phyloP scores from a whole-genome alignment of 2,888 invertebrate species.

The Aporophyla lueneburgensis region DNA sequence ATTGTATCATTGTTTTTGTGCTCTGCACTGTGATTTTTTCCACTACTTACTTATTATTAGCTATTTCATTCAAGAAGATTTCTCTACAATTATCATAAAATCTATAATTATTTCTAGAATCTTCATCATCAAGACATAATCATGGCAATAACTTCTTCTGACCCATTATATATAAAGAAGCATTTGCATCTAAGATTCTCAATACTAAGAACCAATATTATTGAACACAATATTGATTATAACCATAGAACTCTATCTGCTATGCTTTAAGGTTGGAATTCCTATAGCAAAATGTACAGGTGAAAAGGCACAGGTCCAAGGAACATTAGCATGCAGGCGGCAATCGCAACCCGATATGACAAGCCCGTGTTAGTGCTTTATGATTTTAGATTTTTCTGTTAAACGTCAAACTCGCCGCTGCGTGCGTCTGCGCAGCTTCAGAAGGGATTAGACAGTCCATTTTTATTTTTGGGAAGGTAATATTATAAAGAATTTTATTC shows the following conservation, averaged over 20 bases:
- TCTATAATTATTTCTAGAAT: not conserved
- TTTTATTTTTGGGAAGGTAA: not conserved
- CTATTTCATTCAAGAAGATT: not conserved
- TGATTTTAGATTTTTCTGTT: slow-evolving; percentile 90
- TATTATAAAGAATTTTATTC: too few relatives aligned
- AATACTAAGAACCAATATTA: slow-evolving; percentile 54
- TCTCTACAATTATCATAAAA: not conserved
- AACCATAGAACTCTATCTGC: not conserved
- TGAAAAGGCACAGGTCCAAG: slow-evolving; percentile 45
- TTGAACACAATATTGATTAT: slow-evolving; percentile 7
- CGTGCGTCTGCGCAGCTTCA: slow-evolving; percentile 66
- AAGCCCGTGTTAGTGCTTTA: slow-evolving; percentile 84
- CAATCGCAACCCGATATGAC: slow-evolving; percentile 89
- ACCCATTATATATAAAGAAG: slow-evolving; percentile 17
- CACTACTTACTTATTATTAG: too few relatives aligned
- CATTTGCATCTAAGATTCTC: slow-evolving; percentile 35
- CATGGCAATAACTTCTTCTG: slow-evolving; percentile 30
- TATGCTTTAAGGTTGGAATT: slow-evolving; percentile 35
- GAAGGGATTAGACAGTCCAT: slow-evolving; percentile 58
- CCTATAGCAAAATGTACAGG: slow-evolving; percentile 24
- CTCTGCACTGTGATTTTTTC: not conserved
- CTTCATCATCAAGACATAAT: slow-evolving; percentile 11
- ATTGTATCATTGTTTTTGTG: not conserved
- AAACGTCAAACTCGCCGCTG: slow-evolving; percentile 89
- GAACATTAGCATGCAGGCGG: slow-evolving; percentile 86